Evolutionary conservation across 2,888 invertebrate genomes (phyloP).

Genomic region (Cosmorhoe ocellata): DNA sequence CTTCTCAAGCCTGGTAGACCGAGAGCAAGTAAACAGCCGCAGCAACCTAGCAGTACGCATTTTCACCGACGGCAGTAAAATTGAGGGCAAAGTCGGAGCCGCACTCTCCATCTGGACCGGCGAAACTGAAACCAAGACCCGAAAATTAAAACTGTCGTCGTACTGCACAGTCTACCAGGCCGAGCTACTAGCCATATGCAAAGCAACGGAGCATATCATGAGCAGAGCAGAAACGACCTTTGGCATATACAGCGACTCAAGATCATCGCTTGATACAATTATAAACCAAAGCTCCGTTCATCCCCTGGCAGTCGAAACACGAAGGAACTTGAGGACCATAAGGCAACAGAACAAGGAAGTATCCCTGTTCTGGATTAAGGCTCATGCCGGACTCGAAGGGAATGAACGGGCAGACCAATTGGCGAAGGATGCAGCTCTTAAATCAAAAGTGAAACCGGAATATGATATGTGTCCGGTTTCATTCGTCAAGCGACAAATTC

Average conservation of each 20-base stretch:
- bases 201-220: background rate
- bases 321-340: background rate
- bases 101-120: background rate
- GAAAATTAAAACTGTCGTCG: background rate
- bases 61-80: conserved; percentile 17
- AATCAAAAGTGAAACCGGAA: too few relatives aligned
- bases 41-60: conserved; percentile 2
- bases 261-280: background rate
- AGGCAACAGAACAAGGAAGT: background rate
- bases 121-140: background rate
- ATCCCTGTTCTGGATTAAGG: conserved; percentile 10
- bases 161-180: conserved; percentile 16
- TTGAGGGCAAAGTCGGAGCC: conserved; percentile 15
- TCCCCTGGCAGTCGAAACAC: conserved; percentile 3
- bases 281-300: background rate
- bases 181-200: conserved; percentile 4
- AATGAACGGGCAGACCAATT: conserved; percentile 18
- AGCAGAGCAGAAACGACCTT: background rate
- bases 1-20: conserved; percentile 11
- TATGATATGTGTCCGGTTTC: too few relatives aligned
- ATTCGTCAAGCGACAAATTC: too few relatives aligned
- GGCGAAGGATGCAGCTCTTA: conserved; percentile 12
- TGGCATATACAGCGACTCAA: conserved; percentile 15
- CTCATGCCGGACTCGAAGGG: conserved; percentile 13
- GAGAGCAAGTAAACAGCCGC: background rate